Evolutionary conservation across 1,140 invertebrate species (phyloP).

Genomic region (Caenorhabditis tropicalis): DNA sequence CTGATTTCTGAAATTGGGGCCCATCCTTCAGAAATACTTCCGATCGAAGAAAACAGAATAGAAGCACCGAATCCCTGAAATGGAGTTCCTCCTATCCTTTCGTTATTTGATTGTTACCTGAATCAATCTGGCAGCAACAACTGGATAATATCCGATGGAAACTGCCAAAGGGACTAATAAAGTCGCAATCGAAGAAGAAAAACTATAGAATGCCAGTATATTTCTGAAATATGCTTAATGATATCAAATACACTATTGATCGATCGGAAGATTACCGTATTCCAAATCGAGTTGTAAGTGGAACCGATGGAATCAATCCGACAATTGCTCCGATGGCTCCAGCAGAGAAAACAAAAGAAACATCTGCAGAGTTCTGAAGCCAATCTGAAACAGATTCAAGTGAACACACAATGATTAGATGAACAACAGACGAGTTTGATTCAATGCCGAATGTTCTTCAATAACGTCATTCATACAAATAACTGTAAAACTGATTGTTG

Average conservation of each 20-base stretch:
- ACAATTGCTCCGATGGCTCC: not conserved
- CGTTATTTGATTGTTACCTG: conserved; percentile 53
- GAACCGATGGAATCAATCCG: not conserved
- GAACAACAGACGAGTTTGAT: not conserved
- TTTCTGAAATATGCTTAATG: conserved; percentile 50
- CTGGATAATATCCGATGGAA: conserved; percentile 54
- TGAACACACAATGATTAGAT: not conserved
- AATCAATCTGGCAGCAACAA: conserved; percentile 62
- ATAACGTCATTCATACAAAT: conserved; percentile 19
- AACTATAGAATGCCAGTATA: conserved; percentile 62
- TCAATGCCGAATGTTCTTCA: not conserved
- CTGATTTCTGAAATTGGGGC: not conserved
- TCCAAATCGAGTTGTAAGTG: not conserved
- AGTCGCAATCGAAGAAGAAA: conserved; percentile 67
- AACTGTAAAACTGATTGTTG: conserved; percentile 17
- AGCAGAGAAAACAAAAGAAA: not conserved
- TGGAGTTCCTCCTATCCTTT: not conserved
- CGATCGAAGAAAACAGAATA: conserved; percentile 63
- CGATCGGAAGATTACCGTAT: not conserved
- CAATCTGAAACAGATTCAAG: not conserved
- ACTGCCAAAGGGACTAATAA: conserved; percentile 63
- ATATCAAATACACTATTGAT: not conserved
- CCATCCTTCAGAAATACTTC: not conserved
- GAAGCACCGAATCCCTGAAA: conserved; percentile 45
- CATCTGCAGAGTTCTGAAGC: not conserved